Conservation (phyloP, 2,797 vertebrate genomes). For the Zenarchopterus dispar region DNA sequence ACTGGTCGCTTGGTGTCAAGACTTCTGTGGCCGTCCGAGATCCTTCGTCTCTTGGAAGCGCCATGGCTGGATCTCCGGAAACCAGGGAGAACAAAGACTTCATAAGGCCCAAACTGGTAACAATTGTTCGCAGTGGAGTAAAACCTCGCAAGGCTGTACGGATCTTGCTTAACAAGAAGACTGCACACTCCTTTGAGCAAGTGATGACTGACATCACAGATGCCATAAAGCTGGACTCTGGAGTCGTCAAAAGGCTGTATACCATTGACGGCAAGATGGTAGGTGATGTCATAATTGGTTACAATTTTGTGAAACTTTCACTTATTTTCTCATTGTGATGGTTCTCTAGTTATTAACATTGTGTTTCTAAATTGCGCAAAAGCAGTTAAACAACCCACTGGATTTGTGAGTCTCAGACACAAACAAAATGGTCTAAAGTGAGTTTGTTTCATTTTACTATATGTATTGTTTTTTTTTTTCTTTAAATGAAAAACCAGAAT, state of each 20-base stretch:
- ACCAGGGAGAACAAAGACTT: constrained; percentile 91
- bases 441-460: too few relatives aligned
- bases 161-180: constrained; percentile 98
- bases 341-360: too few relatives aligned
- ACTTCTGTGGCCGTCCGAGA: constrained; percentile 80
- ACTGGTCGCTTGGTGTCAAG: constrained; percentile 93
- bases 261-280: constrained; percentile 97
- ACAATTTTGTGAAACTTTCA: background rate
- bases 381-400: too few relatives aligned
- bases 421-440: too few relatives aligned
- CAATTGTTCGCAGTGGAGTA: constrained; percentile 95
- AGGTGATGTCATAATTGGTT: constrained; percentile 46
- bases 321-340: background rate
- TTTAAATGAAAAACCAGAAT: too few relatives aligned
- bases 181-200: constrained; percentile 96
- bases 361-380: too few relatives aligned
- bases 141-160: constrained; percentile 95
- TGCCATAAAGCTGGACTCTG: constrained; percentile 96
- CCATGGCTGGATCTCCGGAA: constrained; percentile 84
- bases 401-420: too few relatives aligned
- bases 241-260: constrained; percentile 92
- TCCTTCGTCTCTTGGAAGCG: constrained; percentile 87
- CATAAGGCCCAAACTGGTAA: constrained; percentile 96
- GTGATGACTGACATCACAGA: constrained; percentile 97
- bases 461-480: background rate